phyloP scores from a whole-genome alignment of 2,888 invertebrate species.

The Microplitis deprimator region DNA sequence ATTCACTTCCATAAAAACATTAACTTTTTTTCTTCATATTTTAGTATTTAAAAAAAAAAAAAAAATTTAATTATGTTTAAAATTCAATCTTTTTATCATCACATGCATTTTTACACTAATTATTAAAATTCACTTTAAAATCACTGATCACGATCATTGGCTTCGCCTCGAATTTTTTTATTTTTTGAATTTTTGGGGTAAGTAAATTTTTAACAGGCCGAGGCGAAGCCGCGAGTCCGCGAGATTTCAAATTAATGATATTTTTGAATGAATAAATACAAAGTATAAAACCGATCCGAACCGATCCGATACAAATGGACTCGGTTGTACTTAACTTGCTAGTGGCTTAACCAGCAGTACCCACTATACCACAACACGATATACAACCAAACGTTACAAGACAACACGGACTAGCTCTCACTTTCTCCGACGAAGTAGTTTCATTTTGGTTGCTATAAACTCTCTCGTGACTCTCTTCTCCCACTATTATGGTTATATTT shows the following conservation, averaged over 20 bases:
- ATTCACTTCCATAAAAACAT: background rate
- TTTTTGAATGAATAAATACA: background rate
- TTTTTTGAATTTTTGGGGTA: background rate
- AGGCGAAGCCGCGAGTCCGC: conserved; percentile 19
- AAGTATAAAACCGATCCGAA: background rate
- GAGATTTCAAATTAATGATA: no score
- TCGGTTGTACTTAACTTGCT: conserved; percentile 34
- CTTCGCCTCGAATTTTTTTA: conserved; percentile 9
- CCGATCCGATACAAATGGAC: conserved; percentile 12
- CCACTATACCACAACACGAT: conserved; percentile 36
- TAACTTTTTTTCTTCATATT: conserved; percentile 16
- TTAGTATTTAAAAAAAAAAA: background rate
- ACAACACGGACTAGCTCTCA: conserved; percentile 46
- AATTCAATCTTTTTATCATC: background rate
- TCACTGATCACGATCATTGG: conserved; percentile 8
- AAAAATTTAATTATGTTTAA: background rate
- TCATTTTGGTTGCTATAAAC: conserved; percentile 69
- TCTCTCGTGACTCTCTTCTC: conserved; percentile 58
- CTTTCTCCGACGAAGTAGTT: conserved; percentile 62
- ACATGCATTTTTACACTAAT: background rate
- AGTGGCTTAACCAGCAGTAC: conserved; percentile 20
- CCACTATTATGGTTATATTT: conserved; percentile 29
- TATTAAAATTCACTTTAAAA: background rate
- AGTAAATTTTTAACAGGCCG: background rate
- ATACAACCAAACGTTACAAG: conserved; percentile 13